phyloP scores from a whole-genome alignment of 2,113 vertebrate species.

The Caloenas nicobarica region DNA sequence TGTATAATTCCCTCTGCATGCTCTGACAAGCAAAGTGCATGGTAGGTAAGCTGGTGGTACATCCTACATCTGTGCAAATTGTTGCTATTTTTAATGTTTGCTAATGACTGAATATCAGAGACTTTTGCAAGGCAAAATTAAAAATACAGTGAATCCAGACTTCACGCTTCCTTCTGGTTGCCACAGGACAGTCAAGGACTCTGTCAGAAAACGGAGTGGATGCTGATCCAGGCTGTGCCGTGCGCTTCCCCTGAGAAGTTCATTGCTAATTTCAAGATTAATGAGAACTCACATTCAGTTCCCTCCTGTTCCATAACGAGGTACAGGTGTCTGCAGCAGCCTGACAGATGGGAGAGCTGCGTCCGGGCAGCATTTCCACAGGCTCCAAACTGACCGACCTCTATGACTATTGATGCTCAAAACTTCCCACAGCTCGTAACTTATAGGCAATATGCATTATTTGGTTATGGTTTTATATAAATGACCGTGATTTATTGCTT shows the following conservation, averaged over 20 bases:
- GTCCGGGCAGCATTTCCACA: not conserved
- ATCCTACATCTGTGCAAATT: not conserved
- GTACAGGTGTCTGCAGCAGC: not conserved
- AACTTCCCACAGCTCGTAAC: not conserved
- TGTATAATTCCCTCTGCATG: accelerated
- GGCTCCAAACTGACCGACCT: not conserved
- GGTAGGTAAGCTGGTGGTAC: not conserved
- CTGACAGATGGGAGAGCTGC: not conserved
- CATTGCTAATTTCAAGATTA: not conserved
- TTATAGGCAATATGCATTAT: not conserved
- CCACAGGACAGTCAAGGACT: accelerated
- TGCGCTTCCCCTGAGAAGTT: not conserved
- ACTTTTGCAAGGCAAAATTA: not conserved
- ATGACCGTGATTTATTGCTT: not conserved
- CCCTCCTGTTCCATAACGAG: not conserved
- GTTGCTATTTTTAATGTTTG: not conserved
- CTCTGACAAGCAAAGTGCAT: not conserved
- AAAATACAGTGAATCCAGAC: not conserved
- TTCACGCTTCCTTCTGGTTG: not conserved
- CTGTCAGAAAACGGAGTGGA: not conserved
- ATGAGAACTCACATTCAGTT: not conserved
- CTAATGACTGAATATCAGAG: not conserved
- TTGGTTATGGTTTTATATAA: not conserved
- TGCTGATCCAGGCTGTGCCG: not conserved
- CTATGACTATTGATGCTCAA: not conserved